Evolutionary conservation across 1,140 invertebrate genomes (phyloP).

Genomic region (Drosophila bocki): DNA sequence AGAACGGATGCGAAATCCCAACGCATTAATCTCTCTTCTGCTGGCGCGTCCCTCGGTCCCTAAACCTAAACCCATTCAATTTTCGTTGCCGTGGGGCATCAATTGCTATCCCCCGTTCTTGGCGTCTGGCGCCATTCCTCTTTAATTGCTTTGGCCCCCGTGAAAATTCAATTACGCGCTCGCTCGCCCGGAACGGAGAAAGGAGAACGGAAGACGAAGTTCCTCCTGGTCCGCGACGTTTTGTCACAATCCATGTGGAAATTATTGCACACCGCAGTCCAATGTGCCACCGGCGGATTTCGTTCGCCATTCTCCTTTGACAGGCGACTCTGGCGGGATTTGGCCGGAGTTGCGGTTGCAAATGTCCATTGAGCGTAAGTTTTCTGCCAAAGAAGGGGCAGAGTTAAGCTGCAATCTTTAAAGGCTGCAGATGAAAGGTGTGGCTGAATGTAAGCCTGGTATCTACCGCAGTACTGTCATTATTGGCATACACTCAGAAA

Average conservation of each 20-base stretch:
- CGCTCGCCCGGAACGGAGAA: slow-evolving; percentile 20
- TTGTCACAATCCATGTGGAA: slow-evolving; percentile 52
- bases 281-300: slow-evolving; percentile 39
- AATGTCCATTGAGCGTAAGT: slow-evolving; percentile 24
- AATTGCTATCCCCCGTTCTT: slow-evolving; percentile 19
- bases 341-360: slow-evolving; percentile 16
- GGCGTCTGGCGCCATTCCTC: slow-evolving; percentile 1
- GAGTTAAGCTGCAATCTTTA: slow-evolving; percentile 31
- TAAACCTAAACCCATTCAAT: background rate
- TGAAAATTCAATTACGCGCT: slow-evolving; percentile 70
- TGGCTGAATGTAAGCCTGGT: slow-evolving; percentile 1
- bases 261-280: slow-evolving; percentile 49
- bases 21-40: slow-evolving; percentile 43
- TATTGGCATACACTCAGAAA: background rate
- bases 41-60: background rate
- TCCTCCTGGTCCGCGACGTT: slow-evolving; percentile 9
- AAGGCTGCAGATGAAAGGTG: slow-evolving; percentile 10
- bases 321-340: slow-evolving; percentile 17
- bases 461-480: background rate
- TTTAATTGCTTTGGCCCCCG: slow-evolving; percentile 63
- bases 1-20: slow-evolving; percentile 15
- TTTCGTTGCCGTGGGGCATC: slow-evolving; percentile 22
- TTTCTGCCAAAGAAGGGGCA: slow-evolving; percentile 18
- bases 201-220: background rate
- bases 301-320: slow-evolving; percentile 29